phyloP scores from a whole-genome alignment of 2,797 vertebrate genomes.

The Tapirus indicus region DNA sequence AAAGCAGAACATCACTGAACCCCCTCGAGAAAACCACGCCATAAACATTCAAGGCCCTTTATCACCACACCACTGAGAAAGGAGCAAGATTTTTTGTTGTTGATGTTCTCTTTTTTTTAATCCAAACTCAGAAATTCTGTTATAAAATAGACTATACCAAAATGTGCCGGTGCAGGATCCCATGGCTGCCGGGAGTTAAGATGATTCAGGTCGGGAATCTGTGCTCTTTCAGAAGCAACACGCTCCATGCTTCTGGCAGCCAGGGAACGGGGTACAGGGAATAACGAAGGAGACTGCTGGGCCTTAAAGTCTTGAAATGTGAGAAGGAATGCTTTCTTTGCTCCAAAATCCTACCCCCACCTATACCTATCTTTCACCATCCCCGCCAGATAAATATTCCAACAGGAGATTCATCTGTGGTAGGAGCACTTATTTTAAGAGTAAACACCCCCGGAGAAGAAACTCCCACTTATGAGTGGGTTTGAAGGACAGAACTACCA shows the following conservation, averaged over 20 bases:
- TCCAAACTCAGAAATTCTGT: not conserved
- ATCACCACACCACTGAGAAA: not conserved
- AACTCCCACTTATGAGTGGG: rapidly evolving
- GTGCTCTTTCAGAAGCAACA: not conserved
- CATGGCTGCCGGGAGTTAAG: rapidly evolving
- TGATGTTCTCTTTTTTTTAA: not conserved
- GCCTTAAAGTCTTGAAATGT: not conserved
- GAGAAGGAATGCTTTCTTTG: not conserved
- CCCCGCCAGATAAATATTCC: not conserved
- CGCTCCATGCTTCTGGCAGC: not conserved
- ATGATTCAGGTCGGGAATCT: not conserved
- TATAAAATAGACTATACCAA: not conserved
- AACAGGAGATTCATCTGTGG: too few species aligned
- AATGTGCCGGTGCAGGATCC: rapidly evolving
- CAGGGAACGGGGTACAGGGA: too few species aligned
- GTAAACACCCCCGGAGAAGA: not conserved
- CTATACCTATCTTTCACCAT: not conserved
- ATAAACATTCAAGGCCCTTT: not conserved
- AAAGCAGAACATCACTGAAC: not conserved
- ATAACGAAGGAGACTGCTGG: not conserved
- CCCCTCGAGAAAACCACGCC: not conserved
- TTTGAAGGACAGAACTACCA: not conserved
- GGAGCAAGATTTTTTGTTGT: not conserved
- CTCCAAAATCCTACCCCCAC: not conserved
- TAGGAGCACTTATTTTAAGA: not conserved